Conservation (phyloP, 2,797 vertebrate species). For the Paratrypauchen microcephalus region DNA sequence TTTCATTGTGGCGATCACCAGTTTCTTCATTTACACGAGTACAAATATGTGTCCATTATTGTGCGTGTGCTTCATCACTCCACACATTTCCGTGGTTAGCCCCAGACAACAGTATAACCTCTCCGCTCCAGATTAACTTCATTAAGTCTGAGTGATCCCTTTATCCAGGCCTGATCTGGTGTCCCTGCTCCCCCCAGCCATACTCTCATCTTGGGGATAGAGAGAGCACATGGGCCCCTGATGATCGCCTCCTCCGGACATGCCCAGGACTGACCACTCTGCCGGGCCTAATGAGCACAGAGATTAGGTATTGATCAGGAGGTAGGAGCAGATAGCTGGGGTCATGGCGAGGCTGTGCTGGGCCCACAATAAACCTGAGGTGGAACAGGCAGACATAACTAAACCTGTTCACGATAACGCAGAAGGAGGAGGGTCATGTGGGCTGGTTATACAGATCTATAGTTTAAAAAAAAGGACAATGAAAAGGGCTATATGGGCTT, state of each 20-base stretch:
- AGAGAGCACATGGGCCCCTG: conserved; percentile 84
- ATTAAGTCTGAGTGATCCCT: neutral
- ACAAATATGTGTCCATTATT: neutral
- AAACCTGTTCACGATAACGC: no score
- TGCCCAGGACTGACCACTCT: conserved; percentile 84
- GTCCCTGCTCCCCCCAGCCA: conserved; percentile 48
- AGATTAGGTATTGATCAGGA: conserved; percentile 98
- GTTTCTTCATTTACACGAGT: neutral
- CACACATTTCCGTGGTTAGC: neutral
- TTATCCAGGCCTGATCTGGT: conserved; percentile 25
- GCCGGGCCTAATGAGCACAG: conserved; percentile 95
- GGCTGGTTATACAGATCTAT: neutral
- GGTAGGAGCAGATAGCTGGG: conserved; percentile 81
- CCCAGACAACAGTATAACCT: neutral
- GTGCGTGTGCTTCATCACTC: neutral
- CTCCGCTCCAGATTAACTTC: neutral
- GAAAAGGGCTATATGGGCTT: no score
- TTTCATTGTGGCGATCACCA: no score
- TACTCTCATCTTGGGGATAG: conserved; percentile 71
- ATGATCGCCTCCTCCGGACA: conserved; percentile 92
- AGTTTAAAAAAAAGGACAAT: no score
- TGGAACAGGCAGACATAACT: neutral
- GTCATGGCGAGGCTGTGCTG: conserved; percentile 11
- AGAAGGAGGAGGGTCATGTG: neutral
- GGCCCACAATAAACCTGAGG: conserved; percentile 15